A percentile compares a stretch with the other conserved stretches of the same genome.
phyloP scores from a whole-genome alignment of 2,113 vertebrate genomes.

The Zosterops japonicus region DNA sequence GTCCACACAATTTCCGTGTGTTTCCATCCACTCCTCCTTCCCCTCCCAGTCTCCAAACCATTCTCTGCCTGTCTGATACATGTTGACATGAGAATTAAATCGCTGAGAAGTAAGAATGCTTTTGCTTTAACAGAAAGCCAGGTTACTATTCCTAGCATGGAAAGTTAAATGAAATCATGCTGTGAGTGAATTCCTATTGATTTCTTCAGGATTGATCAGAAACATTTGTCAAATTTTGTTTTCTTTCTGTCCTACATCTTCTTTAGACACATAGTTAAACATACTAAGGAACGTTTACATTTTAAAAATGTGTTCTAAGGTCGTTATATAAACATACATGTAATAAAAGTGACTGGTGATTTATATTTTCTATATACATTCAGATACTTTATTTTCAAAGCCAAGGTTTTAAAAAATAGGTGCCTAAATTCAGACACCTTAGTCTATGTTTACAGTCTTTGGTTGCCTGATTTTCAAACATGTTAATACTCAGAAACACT shows the following conservation, averaged over 20 bases:
- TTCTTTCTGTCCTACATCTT: conserved; percentile 63
- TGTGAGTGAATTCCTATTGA: conserved; percentile 55
- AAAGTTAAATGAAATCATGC: conserved; percentile 60
- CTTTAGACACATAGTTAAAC: conserved; percentile 62
- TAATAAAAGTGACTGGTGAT: conserved; percentile 65
- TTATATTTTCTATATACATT: conserved; percentile 59
- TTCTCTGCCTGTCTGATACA: conserved; percentile 24
- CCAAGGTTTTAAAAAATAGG: conserved; percentile 55
- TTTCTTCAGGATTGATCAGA: conserved; percentile 64
- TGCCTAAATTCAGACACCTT: conserved; percentile 58
- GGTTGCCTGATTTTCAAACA: conserved; percentile 45
- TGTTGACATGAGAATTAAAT: conserved; percentile 62
- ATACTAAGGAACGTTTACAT: conserved; percentile 58
- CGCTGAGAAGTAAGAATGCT: conserved; percentile 25
- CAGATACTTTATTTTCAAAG: conserved; percentile 42
- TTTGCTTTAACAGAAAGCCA: conserved; percentile 41
- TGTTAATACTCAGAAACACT: not conserved
- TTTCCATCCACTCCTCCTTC: not conserved
- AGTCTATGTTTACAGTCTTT: conserved; percentile 27
- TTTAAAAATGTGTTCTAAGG: conserved; percentile 54
- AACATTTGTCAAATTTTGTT: conserved; percentile 70
- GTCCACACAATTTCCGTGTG: not conserved
- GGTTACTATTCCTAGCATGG: conserved; percentile 58
- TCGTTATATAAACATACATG: conserved; percentile 57
- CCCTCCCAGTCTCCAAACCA: not conserved